phyloP scores from a whole-genome alignment of 1,140 invertebrate genomes.

The Drosophila orosa region DNA sequence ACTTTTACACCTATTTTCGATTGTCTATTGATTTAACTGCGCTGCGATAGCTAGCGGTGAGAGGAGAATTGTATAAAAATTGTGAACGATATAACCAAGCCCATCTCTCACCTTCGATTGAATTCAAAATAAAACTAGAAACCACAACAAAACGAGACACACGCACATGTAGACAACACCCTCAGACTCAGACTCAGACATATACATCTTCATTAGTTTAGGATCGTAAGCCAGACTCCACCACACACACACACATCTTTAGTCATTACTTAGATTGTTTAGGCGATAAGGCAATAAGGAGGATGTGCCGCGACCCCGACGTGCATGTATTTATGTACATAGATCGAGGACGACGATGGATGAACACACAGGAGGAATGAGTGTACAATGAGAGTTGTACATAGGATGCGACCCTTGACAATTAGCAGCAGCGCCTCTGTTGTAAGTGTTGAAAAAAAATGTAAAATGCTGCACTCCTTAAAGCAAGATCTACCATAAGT shows the following conservation, averaged over 20 bases:
- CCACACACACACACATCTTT: conserved; percentile 42
- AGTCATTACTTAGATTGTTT: conserved; percentile 72
- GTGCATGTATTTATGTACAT: conserved; percentile 63
- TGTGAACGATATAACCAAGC: conserved; percentile 46
- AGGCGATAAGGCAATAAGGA: conserved; percentile 42
- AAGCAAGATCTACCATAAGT: conserved; percentile 55
- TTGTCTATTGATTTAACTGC: conserved; percentile 16
- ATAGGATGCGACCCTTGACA: conserved; percentile 62
- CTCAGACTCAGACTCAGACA: too few species aligned
- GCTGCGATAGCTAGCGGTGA: conserved; percentile 1
- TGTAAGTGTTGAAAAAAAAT: conserved; percentile 65
- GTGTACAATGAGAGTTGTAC: conserved; percentile 57
- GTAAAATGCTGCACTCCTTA: conserved; percentile 79
- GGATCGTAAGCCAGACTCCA: conserved; percentile 40
- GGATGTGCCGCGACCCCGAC: conserved; percentile 20
- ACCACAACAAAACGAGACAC: conserved; percentile 21
- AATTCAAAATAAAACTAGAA: conserved; percentile 30
- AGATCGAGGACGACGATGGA: conserved; percentile 49
- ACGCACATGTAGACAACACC: conserved; percentile 18
- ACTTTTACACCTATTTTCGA: conserved; percentile 36
- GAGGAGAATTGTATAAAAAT: conserved; percentile 55
- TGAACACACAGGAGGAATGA: conserved; percentile 48
- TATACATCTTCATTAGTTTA: conserved; percentile 61
- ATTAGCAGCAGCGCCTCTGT: conserved; percentile 65
- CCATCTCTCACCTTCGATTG: conserved; percentile 51